Evolutionary conservation across 2,113 vertebrate species (phyloP).

Genomic region (Accipiter cooperii): DNA sequence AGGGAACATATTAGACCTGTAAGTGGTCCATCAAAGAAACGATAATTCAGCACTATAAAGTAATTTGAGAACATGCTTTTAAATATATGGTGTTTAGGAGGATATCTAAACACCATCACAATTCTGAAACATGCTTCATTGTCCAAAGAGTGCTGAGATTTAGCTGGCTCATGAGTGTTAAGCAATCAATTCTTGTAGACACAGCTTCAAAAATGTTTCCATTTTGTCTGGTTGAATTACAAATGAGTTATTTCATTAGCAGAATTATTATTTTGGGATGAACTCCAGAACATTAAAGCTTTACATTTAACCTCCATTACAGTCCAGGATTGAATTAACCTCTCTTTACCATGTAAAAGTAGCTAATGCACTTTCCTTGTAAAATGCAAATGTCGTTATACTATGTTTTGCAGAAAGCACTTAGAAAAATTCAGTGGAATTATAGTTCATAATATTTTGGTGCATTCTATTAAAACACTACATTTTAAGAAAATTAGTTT

Average conservation of each 20-base stretch:
- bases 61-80: conserved; percentile 10
- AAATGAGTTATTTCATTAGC: conserved; percentile 57
- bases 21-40: conserved; percentile 8
- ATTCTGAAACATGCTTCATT: neutral
- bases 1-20: neutral
- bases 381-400: conserved; percentile 44
- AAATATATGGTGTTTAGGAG: conserved; percentile 15
- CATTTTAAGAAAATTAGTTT: conserved; percentile 1
- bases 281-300: conserved; percentile 54
- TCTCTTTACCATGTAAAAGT: conserved; percentile 23
- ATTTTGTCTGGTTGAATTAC: conserved; percentile 56
- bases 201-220: neutral
- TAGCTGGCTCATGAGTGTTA: conserved; percentile 8
- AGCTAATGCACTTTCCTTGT: conserved; percentile 51
- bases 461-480: neutral
- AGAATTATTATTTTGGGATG: conserved; percentile 62
- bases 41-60: conserved; percentile 11
- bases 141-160: conserved; percentile 3
- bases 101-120: neutral
- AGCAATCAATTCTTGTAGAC: conserved; percentile 24
- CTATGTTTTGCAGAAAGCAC: neutral
- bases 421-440: conserved; percentile 10
- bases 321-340: conserved; percentile 56
- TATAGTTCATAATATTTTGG: neutral
- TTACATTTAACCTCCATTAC: conserved; percentile 57